Conservation (phyloP, 64 coral and sea anemone genomes). For the Hydrozoanthus tunicans region DNA sequence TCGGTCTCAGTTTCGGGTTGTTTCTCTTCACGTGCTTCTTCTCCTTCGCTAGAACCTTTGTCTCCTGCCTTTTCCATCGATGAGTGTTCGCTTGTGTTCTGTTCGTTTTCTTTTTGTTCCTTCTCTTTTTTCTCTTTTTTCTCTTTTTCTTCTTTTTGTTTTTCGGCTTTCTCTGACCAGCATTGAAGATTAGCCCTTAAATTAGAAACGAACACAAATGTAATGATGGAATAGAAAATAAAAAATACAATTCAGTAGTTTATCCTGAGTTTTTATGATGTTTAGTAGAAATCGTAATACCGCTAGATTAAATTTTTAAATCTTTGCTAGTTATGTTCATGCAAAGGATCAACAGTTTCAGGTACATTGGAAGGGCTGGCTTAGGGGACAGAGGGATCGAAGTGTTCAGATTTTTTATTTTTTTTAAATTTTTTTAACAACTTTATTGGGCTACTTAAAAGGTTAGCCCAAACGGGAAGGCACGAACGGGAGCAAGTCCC, state of each 20-base stretch:
- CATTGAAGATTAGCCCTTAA: conserved; percentile 53
- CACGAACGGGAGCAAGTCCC: too few relatives aligned
- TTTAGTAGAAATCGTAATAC: too few relatives aligned
- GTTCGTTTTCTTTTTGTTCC: conserved; percentile 10
- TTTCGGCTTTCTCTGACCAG: conserved; percentile 60
- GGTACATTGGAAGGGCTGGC: too few relatives aligned
- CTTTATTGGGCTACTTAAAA: too few relatives aligned
- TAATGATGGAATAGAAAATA: not conserved
- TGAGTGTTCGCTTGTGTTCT: not conserved
- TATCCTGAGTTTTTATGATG: not conserved
- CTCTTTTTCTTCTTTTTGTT: conserved; percentile 70
- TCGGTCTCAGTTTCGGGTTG: not conserved
- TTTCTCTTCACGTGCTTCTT: not conserved
- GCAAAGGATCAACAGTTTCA: too few relatives aligned
- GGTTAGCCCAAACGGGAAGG: too few relatives aligned
- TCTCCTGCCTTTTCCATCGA: conserved; percentile 7
- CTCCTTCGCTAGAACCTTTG: not conserved
- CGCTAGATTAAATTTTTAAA: too few relatives aligned
- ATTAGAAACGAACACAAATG: not conserved
- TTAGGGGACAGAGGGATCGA: too few relatives aligned
- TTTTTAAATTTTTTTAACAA: too few relatives aligned
- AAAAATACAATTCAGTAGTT: not conserved
- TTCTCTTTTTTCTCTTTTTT: conserved; percentile 28
- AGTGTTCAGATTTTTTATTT: too few relatives aligned
- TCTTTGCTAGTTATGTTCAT: too few relatives aligned